Evolutionary conservation across 2,888 invertebrate genomes (phyloP), one percentile per base, ranked within the genome.

Genomic region (Cylloceria caligata): DNA sequence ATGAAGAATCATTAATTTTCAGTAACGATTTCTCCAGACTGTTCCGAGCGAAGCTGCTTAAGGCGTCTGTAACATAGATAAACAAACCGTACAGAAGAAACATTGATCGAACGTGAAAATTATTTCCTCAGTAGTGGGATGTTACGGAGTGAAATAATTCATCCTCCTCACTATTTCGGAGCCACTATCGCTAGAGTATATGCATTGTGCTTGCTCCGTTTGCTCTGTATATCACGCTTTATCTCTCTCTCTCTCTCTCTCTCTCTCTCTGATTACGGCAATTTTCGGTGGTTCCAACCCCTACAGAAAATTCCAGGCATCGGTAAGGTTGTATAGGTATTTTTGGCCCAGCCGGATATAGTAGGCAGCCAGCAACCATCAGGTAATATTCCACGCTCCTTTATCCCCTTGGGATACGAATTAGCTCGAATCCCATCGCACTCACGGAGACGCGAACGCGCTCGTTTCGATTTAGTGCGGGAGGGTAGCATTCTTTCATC

Each of bases 221-320:
- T 21, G 13, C 30, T 67, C 30, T 21, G 3, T 24, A 11, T 34
- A 19, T 42, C 3, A 30, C 19, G 39, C 42, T 24, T 74, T 55
- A 74, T 65, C 11, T 52, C 42, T 47, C 64, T 74, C 55, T 19
- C 64, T n/a, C 42, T 24, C 65, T 55, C 64, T 65, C 11, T 52
- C 42, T 47, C 64, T 74, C 55, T 19, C 64, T n/a, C 24, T 64
- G 74, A 74, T 64, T 74, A 11, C 74, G 3, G 34, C 64, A n/a
- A 74, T 71, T 71, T 30, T 42, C 42, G 57, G 27, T 42, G 42
- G 24, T 19, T 67, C 49, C 27, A 47, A 47, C 55, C 42, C 24
- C 57, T 3, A n/a, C 21, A 39, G 24, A 30, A 74, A 64, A 52
- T 74, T 64, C 16, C 64, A 16, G 52, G 24, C 49, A 13, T 64